Conservation (phyloP, 2,113 vertebrate genomes). For the Bungarus multicinctus region DNA sequence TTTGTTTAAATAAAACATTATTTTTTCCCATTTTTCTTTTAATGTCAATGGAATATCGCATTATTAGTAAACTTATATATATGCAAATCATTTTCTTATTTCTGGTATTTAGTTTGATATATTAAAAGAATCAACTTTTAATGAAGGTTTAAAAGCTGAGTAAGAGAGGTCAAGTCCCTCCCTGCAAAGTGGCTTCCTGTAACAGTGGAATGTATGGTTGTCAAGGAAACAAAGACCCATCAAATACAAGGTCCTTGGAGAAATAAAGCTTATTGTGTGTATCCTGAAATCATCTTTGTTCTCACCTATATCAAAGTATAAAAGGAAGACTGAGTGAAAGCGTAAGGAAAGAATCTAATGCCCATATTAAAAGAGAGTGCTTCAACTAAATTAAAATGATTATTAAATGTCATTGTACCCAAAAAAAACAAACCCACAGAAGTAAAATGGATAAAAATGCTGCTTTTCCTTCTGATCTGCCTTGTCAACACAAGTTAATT, state of each 20-base stretch:
- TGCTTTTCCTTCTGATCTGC: neutral
- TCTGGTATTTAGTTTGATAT: neutral
- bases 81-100: neutral
- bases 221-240: neutral
- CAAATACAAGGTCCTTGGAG: neutral
- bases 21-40: neutral
- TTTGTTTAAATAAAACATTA: neutral
- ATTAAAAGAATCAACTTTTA: neutral
- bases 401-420: neutral
- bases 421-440: neutral
- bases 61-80: neutral
- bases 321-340: neutral
- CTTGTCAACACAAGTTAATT: neutral
- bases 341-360: neutral
- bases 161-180: neutral
- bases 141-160: neutral
- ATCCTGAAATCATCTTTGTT: neutral
- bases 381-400: neutral
- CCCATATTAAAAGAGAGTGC: neutral
- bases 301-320: neutral
- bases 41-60: neutral
- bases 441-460: neutral
- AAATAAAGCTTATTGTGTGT: neutral
- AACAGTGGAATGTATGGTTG: neutral
- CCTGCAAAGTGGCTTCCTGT: neutral